Evolutionary conservation across 1,140 invertebrate species (phyloP).

Genomic region (Calliopsis andreniformis): DNA sequence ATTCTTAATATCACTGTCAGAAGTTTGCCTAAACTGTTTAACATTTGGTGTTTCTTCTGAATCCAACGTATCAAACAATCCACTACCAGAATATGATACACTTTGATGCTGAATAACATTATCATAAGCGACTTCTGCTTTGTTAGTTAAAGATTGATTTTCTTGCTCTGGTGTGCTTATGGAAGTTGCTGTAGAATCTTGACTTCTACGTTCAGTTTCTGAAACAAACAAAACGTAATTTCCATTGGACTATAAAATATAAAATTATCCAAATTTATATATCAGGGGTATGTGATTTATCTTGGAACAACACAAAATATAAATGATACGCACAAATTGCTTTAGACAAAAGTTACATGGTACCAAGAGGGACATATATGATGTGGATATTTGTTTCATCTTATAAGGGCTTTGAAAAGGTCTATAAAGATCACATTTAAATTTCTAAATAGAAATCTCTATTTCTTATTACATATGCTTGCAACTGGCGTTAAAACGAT

Average conservation of each 20-base stretch:
- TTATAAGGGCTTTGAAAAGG: no score
- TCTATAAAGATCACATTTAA: no score
- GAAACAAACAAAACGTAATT: background rate
- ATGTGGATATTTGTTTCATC: no score
- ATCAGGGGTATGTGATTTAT: no score
- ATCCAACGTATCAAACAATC: slow-evolving; percentile 13
- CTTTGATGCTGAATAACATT: slow-evolving; percentile 12
- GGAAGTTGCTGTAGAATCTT: slow-evolving; percentile 18
- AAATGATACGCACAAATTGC: no score
- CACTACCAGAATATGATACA: slow-evolving; percentile 21
- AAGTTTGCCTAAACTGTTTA: slow-evolving; percentile 13
- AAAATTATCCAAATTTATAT: no score
- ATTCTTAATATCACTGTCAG: slow-evolving; percentile 17
- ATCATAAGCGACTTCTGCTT: background rate
- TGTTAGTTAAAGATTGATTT: background rate
- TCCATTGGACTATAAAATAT: background rate
- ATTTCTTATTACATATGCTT: no score
- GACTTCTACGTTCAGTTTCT: slow-evolving; percentile 22
- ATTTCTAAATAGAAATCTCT: no score
- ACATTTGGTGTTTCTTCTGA: background rate
- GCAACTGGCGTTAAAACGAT: no score
- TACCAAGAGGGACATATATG: no score
- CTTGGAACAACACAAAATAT: no score
- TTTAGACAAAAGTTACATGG: no score
- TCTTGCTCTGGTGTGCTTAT: background rate